Percentiles rank a stretch among this genome's conserved stretches.
Conservation (phyloP, 2,888 invertebrate genomes). For the Trisateles emortualis region DNA sequence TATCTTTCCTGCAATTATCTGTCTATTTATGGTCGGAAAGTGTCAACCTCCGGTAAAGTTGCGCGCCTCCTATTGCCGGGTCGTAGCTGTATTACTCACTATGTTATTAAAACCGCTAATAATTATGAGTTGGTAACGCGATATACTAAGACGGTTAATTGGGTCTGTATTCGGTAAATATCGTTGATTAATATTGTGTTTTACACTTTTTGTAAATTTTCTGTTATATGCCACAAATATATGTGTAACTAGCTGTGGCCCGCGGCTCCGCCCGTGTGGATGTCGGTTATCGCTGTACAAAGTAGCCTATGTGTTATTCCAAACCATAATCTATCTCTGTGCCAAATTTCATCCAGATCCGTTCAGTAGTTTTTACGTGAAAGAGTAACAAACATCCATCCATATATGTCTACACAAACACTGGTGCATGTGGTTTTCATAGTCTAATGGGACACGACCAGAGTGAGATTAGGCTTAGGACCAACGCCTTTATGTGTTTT, state of each 20-base stretch:
- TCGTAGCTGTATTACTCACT: slow-evolving; percentile 35
- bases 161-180: slow-evolving; percentile 37
- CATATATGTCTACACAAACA: too few species aligned
- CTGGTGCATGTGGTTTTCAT: too few species aligned
- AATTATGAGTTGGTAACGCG: slow-evolving; percentile 54
- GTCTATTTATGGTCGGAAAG: slow-evolving; percentile 71
- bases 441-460: too few species aligned
- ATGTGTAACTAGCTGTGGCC: not conserved
- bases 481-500: too few species aligned
- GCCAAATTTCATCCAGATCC: too few species aligned
- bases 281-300: too few species aligned
- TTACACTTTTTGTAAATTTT: not conserved
- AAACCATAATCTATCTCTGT: too few species aligned
- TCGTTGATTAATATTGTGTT: slow-evolving; percentile 26
- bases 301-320: too few species aligned
- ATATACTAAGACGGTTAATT: slow-evolving; percentile 49
- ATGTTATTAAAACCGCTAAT: slow-evolving; percentile 65
- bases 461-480: too few species aligned
- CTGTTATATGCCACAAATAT: not conserved
- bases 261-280: too few species aligned
- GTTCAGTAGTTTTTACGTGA: too few species aligned
- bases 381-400: too few species aligned
- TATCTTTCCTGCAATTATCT: slow-evolving; percentile 76
- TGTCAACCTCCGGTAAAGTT: slow-evolving; percentile 66
- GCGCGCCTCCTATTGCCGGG: slow-evolving; percentile 44